Conservation (phyloP, 1,140 invertebrate genomes). For the Elysia chlorotica region DNA sequence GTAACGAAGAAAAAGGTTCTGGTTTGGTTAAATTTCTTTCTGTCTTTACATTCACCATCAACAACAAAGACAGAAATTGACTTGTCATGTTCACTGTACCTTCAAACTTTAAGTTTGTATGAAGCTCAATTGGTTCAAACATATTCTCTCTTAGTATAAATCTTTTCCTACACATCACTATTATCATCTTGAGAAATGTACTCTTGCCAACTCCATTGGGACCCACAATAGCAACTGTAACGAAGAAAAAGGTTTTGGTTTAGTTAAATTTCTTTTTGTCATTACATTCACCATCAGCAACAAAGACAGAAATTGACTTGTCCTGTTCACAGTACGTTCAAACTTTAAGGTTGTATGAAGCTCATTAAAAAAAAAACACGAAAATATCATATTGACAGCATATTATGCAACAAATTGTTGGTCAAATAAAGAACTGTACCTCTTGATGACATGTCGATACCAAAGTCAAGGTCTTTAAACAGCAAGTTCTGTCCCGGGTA, state of each 20-base stretch:
- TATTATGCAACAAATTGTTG: background rate
- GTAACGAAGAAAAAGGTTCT: conserved; percentile 6
- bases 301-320: background rate
- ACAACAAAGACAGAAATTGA: background rate
- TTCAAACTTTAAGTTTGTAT: no score
- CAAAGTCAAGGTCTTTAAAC: conserved; percentile 88
- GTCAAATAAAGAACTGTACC: conserved; percentile 66
- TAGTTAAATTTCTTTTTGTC: no score
- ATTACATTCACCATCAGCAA: background rate
- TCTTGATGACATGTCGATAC: conserved; percentile 89
- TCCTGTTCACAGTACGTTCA: no score
- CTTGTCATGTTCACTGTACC: no score
- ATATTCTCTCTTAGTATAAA: no score
- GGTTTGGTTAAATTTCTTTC: no score
- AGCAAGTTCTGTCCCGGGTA: conserved; percentile 80
- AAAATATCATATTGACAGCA: background rate
- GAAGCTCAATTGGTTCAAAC: no score
- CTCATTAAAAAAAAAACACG: background rate
- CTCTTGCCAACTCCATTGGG: conserved; percentile 90
- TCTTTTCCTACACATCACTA: no score
- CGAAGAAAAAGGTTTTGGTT: no score
- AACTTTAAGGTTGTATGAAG: no score
- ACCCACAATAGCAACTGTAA: conserved; percentile 66
- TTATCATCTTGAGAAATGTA: conserved; percentile 94
- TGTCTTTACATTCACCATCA: no score